Base-by-base conservation (phyloP, 2,797 vertebrate species). In the Leucoraja ocellata region DNA sequence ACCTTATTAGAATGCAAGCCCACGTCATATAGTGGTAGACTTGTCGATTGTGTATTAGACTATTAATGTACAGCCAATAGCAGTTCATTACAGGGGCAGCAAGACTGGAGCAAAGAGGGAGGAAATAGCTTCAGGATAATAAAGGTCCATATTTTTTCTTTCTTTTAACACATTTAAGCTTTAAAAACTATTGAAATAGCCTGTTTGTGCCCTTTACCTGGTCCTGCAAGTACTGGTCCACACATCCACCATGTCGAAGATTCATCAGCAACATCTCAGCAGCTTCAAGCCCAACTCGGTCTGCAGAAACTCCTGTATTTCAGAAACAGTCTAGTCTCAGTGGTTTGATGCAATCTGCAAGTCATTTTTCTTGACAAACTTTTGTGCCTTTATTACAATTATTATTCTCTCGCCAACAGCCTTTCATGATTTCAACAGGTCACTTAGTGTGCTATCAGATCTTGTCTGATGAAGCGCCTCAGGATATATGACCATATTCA, bases 191-290 rank as follows among this genome's bases (percentile, higher is more conserved):
- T 36, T 83, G 1, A 32, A 88, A 16, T 65, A 25, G 32, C 36
- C 61, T 65, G 25, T 4, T 39, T 16, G 46, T n/a, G 18, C 4
- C 14, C 5, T 94, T 95, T 96, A 99, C 98, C 96, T 99, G 99
- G 94, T 99, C 99, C 96, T 99, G 99, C 80, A 99, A 96, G 95
- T 98, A 98, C 94, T 99, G 98, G 18, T 99, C 99, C 94, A 99
- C 98, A 21, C 98, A 98, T 93, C 98, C 98, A 68, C 98, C 98
- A 93, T 99, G 98, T 94, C 98, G 95, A 94, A 99, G 97, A 95
- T 99, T 99, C 93, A 96, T 97, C 88, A 99, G 96, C 58, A 99
- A 95, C 96, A 97, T 98, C 95, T 99, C 98, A 5, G 98, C 98
- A 94, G 99, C 99, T 95, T 99, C 98, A 3, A 97, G 97, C 74